These are phyloP conservation scores for Rhynchonycteris naso DNA, from an alignment of 2,797 vertebrate genomes.

Conservation along the genomic window DNA sequence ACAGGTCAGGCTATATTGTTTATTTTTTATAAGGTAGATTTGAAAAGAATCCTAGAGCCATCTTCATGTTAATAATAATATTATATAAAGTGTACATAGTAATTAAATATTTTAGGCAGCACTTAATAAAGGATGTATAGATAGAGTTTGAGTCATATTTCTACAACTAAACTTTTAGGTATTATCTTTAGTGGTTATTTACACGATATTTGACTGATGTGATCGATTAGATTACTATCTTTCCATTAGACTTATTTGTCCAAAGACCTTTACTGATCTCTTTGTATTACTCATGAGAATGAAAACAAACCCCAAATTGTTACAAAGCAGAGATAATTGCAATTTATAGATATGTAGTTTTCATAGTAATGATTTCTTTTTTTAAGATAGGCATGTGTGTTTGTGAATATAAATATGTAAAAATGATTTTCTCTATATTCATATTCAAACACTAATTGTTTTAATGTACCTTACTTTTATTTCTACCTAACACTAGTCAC, in stretches of 20 bases:
- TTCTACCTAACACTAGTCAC: neutral
- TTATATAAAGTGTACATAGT: neutral
- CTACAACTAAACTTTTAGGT: neutral
- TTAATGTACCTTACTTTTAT: neutral
- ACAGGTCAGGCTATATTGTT: no score
- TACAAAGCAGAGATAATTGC: neutral
- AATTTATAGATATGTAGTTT: neutral
- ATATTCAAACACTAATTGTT: neutral
- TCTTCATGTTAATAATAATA: neutral
- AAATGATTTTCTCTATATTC: neutral
- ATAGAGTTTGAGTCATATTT: neutral
- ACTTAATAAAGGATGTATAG: neutral
- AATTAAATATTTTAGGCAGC: neutral
- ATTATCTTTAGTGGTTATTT: neutral
- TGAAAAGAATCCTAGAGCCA: neutral
- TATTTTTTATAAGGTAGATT: neutral
- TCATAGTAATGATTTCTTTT: neutral
- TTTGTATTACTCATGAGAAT: neutral
- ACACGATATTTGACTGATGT: neutral
- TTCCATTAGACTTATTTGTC: neutral
- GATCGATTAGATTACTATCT: neutral
- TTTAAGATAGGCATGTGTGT: neutral
- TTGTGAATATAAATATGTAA: neutral
- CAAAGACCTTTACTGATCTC: neutral
- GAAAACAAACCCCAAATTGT: neutral